phyloP scores from a whole-genome alignment of 1,140 invertebrate genomes.

The Bathynomus jamesi region DNA sequence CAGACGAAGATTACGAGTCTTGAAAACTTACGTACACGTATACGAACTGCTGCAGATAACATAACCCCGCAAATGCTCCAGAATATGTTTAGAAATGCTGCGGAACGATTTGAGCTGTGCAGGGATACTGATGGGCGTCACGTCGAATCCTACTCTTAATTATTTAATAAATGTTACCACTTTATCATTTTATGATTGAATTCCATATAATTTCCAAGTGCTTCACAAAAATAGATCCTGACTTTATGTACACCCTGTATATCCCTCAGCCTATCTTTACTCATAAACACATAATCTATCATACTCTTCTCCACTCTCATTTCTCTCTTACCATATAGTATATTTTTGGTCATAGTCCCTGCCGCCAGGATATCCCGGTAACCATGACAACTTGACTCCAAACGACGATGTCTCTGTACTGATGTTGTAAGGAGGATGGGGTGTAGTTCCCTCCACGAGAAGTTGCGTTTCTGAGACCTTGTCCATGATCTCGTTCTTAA shows the following conservation, averaged over 20 bases:
- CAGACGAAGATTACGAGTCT: too few relatives aligned
- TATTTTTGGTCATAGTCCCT: constrained; percentile 90
- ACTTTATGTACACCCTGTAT: too few relatives aligned
- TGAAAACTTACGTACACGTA: too few relatives aligned
- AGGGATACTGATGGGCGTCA: too few relatives aligned
- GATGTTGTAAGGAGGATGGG: constrained; percentile 91
- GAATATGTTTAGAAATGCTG: too few relatives aligned
- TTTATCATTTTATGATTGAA: background rate
- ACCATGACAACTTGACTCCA: constrained; percentile 79
- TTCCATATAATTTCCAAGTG: background rate
- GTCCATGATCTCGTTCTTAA: constrained; percentile 82
- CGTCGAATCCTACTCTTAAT: background rate
- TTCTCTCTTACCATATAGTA: constrained; percentile 67
- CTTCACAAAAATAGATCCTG: too few relatives aligned
- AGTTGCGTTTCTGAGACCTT: constrained; percentile 81
- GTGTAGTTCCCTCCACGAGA: constrained; percentile 89
- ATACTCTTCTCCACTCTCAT: too few relatives aligned
- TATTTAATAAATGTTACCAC: background rate
- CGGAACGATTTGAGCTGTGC: too few relatives aligned
- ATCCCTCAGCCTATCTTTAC: too few relatives aligned
- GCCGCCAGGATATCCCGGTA: constrained; percentile 89
- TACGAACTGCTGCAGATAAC: too few relatives aligned
- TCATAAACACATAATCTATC: too few relatives aligned
- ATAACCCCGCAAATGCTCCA: too few relatives aligned
- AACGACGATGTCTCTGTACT: constrained; percentile 75